Conservation (phyloP, 35 echinoderm and acorn worm genomes). For the Apostichopus californicus region DNA sequence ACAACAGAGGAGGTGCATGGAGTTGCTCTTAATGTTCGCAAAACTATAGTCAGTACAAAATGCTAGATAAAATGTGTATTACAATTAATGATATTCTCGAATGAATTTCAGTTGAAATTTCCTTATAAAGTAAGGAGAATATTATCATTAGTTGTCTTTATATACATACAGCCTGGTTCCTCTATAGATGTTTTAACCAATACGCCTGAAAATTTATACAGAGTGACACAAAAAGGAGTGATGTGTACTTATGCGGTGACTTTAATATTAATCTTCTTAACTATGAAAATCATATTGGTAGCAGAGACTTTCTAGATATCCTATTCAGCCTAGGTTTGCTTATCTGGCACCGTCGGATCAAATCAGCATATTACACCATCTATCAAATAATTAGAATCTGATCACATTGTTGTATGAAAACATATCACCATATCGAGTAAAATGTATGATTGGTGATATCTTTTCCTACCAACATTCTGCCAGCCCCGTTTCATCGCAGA, state of each 20-base stretch:
- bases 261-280: conserved; percentile 38
- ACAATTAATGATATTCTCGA: conserved; percentile 25
- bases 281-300: neutral
- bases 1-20: neutral
- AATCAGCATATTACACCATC: too few relatives aligned
- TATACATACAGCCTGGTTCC: conserved; percentile 12
- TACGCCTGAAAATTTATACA: neutral
- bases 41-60: neutral
- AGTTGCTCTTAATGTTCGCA: neutral
- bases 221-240: neutral
- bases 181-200: neutral
- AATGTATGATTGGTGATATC: too few relatives aligned
- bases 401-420: too few relatives aligned
- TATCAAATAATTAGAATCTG: too few relatives aligned
- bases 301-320: conserved; percentile 34
- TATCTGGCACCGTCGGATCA: too few relatives aligned
- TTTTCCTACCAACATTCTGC: too few relatives aligned
- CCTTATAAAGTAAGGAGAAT: neutral
- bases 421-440: too few relatives aligned
- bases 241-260: conserved; percentile 30
- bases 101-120: conserved; percentile 28
- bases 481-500: too few relatives aligned
- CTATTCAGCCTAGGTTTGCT: neutral
- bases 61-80: conserved; percentile 29
- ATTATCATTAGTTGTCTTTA: neutral